A percentile compares a stretch with the other conserved stretches of the same genome.
These are phyloP conservation scores for Trileptium ribeirensis DNA, from an alignment of 2,888 invertebrate species.

Conservation along the genomic window DNA sequence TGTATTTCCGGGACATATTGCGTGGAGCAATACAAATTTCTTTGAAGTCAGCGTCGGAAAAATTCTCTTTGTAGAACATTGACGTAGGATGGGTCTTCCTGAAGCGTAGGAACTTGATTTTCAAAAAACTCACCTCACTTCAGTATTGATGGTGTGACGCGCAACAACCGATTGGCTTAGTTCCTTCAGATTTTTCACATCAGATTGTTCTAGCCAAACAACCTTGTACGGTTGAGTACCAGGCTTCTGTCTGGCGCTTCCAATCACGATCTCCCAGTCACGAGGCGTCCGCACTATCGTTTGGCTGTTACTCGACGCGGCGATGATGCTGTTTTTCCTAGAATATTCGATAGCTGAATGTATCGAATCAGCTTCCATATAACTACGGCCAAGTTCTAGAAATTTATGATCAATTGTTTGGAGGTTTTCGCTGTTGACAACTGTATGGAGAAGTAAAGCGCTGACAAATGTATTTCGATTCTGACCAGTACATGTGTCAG, in stretches of 20 bases:
- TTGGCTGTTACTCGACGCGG: neutral
- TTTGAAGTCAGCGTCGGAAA: neutral
- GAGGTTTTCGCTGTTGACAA: neutral
- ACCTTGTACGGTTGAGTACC: neutral
- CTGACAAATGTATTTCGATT: neutral
- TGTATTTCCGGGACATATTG: neutral
- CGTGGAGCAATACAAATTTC: neutral
- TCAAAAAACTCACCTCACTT: neutral
- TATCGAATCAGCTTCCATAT: conserved; percentile 20
- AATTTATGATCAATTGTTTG: conserved; percentile 6
- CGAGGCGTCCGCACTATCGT: neutral
- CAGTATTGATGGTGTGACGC: neutral
- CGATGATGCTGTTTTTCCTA: neutral
- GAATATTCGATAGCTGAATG: conserved; percentile 13
- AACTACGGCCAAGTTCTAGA: conserved; percentile 13
- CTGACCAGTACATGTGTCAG: conserved; percentile 2
- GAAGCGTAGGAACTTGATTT: neutral
- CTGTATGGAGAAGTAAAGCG: conserved; percentile 3
- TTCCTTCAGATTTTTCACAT: neutral
- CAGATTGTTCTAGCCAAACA: neutral
- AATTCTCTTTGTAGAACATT: conserved; percentile 11
- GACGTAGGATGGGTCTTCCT: neutral
- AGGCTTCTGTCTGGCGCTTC: neutral
- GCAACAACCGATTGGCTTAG: neutral
- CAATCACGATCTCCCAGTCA: neutral